Base-by-base conservation (phyloP, 2,888 invertebrate genomes). In the Acleris cristana region DNA sequence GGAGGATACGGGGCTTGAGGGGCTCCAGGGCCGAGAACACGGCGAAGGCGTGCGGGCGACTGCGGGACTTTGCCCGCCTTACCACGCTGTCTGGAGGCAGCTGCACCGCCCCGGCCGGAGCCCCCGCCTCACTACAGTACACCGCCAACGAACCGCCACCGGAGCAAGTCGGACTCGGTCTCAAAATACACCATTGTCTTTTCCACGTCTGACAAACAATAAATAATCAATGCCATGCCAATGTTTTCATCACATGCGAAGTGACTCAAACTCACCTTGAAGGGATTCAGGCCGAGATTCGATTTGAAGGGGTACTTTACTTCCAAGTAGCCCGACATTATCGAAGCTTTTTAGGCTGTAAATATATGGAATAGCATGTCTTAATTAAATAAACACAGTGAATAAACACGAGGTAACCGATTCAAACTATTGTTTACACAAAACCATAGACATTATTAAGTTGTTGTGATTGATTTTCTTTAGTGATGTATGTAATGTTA, bases 41-140 rank as follows among this genome's bases (percentile, higher is more conserved):
- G 3, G 95, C 96, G 78, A 96, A 96, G 14, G 96, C 95, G 78
- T 94, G 94, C 44, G 94, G 94, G 73, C 95, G 95, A 3, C 95
- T 94, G 74, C 94, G 94, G 18, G 96, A 96, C 76, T 95, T 94
- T 4, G 95, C 94, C 65, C 96, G 88, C 69, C 94, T 94, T 34
- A 96, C 90, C 30, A 94, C 86, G 59, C 95, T 94, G 54, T 94
- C 94, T 19, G 92, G 81, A 0, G 95, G 95, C 66, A 96, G 85
- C 55, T 93, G 89, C 61, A 95, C 87, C 51, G 92, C 88, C 30
- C 92, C 92, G 58, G 89, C 92, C 10, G 89, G 79, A 51, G 89
- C 85, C 19, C 92, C 92, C 4, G 89, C 92, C 75, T 92, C 92
- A 76, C 89, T 92, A 69, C 94, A 92, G 79, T 94, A 94, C 53